These are phyloP conservation scores for Mercenaria mercenaria DNA, from an alignment of 1,140 invertebrate genomes.

Conservation along the genomic window DNA sequence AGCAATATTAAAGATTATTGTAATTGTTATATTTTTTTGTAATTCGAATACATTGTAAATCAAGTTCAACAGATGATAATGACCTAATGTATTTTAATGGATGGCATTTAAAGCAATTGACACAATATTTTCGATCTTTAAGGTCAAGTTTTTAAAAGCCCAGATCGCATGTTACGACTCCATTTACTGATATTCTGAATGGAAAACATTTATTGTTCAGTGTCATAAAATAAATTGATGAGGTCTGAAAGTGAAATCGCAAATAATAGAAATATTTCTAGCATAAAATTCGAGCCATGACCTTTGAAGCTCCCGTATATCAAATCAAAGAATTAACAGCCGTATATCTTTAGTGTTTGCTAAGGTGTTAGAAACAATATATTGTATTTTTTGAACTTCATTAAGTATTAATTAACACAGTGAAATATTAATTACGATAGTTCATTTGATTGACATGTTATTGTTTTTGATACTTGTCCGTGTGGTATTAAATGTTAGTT, in stretches of 20 bases:
- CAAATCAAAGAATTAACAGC: slow-evolving; percentile 28
- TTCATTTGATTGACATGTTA: background rate
- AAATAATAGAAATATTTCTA: background rate
- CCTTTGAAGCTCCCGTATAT: background rate
- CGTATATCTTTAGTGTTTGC: background rate
- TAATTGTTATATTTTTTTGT: too few relatives aligned
- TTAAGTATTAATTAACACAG: slow-evolving; percentile 31
- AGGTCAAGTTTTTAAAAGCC: background rate
- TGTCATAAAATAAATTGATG: slow-evolving; percentile 12
- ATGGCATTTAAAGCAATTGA: too few relatives aligned
- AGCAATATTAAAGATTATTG: too few relatives aligned
- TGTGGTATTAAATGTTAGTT: background rate
- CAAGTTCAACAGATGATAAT: too few relatives aligned
- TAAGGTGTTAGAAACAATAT: background rate
- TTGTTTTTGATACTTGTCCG: background rate
- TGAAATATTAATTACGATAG: background rate
- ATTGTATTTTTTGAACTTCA: background rate
- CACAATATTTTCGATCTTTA: background rate
- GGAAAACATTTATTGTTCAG: background rate
- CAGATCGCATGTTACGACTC: background rate
- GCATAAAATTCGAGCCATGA: background rate
- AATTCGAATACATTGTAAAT: too few relatives aligned
- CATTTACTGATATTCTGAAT: background rate
- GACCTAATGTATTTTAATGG: too few relatives aligned
- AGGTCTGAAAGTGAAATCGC: background rate